Base-by-base conservation (phyloP, 2,797 vertebrate species). In the Megalops cyprinoides region DNA sequence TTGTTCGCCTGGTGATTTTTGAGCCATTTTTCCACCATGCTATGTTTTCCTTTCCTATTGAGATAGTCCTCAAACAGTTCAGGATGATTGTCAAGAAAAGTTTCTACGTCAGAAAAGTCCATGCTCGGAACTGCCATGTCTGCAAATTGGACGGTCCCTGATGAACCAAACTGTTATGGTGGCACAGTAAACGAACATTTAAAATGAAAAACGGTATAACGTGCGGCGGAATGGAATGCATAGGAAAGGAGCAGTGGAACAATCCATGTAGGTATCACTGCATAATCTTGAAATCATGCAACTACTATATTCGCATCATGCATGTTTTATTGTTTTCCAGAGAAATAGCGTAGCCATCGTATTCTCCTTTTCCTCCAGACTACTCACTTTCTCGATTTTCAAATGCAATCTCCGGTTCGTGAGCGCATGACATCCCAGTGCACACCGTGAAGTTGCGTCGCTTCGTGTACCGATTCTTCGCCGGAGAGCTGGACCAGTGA, bases 61-160 rank as follows among this genome's bases (percentile, higher is more conserved):
- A 97, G 88, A 80, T 97, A 97, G 87, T 97, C 96, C 93, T 97
- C 96, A 37, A 97, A 93, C 69, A 97, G 92, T 51, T 97, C 96
- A 34, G 97, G 97, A 76, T 99, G 97, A 60, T 94, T 92, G 92
- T 99, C 97, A 77, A 99, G 94, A 91, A 98, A 99, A 97, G 92
- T 97, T 97, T 99, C 98, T 89, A 99, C 97, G 79, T 97, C 96
- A 60, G 96, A 96, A 79, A 97, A 97, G 91, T 97, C 94, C 93
- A 99, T 93, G 48, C 91, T 90, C 79, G 91, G 86, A 89, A 93
- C 91, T 88, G 94, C 94, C 96, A 96, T 96, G 79, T 87, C 92
- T 90, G 86, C 85, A 86, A 84, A 79, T 84, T 83, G 81, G 81
- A 74, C 78, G 89, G 87, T 85, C 78, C 58, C 90, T 89, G 79